Percentiles rank a stretch among this genome's conserved stretches.
Conservation (phyloP, 2,113 vertebrate genomes). For the Amblyopsis rosae region DNA sequence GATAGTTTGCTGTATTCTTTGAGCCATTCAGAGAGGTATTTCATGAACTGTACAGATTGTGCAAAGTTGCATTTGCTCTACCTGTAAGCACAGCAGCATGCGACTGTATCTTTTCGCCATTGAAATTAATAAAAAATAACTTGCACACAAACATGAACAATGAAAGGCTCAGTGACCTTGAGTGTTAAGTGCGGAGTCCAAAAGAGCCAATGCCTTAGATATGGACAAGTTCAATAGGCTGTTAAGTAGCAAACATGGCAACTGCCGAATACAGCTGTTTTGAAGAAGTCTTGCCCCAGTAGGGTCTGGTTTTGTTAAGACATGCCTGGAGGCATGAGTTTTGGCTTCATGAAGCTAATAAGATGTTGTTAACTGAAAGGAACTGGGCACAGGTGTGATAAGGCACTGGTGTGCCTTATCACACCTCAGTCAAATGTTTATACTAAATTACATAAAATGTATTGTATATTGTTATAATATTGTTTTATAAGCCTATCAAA, state of each 20-base stretch:
- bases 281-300: neutral
- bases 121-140: conserved; percentile 2
- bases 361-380: too few species aligned
- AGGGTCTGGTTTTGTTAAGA: too few species aligned
- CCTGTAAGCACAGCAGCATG: conserved; percentile 4
- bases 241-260: neutral
- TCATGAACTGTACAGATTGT: conserved; percentile 16
- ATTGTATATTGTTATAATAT: too few species aligned
- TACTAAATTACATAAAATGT: too few species aligned
- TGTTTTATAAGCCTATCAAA: too few species aligned
- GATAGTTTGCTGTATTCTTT: neutral
- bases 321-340: too few species aligned
- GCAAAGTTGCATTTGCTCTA: conserved; percentile 21
- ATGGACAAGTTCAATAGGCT: conserved; percentile 5
- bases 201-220: neutral
- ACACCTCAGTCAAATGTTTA: too few species aligned
- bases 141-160: neutral
- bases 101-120: neutral
- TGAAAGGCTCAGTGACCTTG: conserved; percentile 15
- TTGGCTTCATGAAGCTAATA: too few species aligned
- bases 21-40: conserved; percentile 1
- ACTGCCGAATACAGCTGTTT: neutral
- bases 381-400: too few species aligned
- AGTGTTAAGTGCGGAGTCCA: conserved; percentile 7
- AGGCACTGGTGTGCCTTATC: too few species aligned